phyloP scores from a whole-genome alignment of 2,113 vertebrate genomes.

The Microcebus jonahi region DNA sequence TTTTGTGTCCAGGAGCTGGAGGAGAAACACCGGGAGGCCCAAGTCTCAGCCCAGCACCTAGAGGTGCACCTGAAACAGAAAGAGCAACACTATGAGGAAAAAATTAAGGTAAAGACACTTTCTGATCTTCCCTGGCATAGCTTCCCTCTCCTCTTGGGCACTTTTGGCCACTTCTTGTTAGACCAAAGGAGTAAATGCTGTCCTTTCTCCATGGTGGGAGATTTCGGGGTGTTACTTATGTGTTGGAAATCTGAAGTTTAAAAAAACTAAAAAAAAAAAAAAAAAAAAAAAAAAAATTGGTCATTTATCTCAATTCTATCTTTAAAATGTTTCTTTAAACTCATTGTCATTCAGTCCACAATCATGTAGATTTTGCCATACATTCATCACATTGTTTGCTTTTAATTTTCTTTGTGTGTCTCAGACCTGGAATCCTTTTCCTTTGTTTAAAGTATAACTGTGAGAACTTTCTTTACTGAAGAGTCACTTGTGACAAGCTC shows the following conservation, averaged over 20 bases:
- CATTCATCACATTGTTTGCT: neutral
- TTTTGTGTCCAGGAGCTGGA: constrained; percentile 92
- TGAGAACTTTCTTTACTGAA: neutral
- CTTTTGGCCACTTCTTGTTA: constrained; percentile 4
- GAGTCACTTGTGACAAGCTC: neutral
- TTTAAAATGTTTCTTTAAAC: neutral
- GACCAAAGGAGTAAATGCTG: neutral
- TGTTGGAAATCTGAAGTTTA: neutral
- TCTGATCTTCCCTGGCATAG: constrained; percentile 30
- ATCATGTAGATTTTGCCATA: neutral
- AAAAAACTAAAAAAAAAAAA: neutral
- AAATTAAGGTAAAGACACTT: constrained; percentile 93
- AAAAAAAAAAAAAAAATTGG: neutral
- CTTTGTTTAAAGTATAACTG: neutral
- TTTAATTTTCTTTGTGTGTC: constrained; percentile 22
- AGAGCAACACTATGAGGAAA: constrained; percentile 96
- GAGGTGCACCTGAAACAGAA: constrained; percentile 97
- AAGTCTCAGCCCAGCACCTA: constrained; percentile 92
- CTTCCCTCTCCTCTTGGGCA: neutral
- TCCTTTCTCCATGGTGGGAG: neutral
- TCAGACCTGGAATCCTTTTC: neutral
- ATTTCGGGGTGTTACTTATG: neutral
- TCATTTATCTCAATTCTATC: neutral
- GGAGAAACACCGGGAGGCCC: constrained; percentile 94
- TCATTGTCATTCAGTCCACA: neutral